Evolutionary conservation across 1,140 invertebrate species (phyloP).

Genomic region (Ostrea edulis): DNA sequence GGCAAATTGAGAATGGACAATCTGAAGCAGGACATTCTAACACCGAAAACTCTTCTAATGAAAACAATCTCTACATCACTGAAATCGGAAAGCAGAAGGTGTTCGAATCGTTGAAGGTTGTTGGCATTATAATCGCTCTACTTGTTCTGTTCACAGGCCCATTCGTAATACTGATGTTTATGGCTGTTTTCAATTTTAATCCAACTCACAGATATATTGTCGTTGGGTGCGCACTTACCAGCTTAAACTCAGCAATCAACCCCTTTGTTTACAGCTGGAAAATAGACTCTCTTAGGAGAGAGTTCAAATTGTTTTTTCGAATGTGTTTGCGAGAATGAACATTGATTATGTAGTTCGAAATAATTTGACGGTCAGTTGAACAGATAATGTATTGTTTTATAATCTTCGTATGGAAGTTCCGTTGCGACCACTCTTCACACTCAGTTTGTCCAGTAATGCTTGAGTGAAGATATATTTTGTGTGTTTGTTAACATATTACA

Average conservation of each 20-base stretch:
- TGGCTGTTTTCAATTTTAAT: neutral
- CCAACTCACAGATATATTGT: neutral
- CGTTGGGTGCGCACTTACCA: neutral
- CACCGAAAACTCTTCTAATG: neutral
- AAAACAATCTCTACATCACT: neutral
- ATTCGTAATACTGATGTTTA: neutral
- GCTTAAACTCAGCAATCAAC: neutral
- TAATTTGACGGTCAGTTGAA: too few relatives aligned
- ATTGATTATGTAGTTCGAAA: too few relatives aligned
- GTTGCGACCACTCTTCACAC: too few relatives aligned
- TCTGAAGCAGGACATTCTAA: neutral
- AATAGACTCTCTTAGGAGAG: neutral
- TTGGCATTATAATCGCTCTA: neutral
- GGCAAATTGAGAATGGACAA: neutral
- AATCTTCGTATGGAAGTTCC: too few relatives aligned
- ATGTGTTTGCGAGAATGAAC: neutral
- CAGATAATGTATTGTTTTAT: too few relatives aligned
- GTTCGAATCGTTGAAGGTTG: slow-evolving; percentile 9
- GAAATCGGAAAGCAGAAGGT: neutral
- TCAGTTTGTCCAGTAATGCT: too few relatives aligned
- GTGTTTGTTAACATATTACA: too few relatives aligned
- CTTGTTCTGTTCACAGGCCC: neutral
- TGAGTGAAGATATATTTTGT: too few relatives aligned
- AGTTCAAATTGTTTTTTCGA: neutral
- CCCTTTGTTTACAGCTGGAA: slow-evolving; percentile 23